Base-by-base conservation (phyloP, 1,140 invertebrate species). In the Philotrypesis tridentata region DNA sequence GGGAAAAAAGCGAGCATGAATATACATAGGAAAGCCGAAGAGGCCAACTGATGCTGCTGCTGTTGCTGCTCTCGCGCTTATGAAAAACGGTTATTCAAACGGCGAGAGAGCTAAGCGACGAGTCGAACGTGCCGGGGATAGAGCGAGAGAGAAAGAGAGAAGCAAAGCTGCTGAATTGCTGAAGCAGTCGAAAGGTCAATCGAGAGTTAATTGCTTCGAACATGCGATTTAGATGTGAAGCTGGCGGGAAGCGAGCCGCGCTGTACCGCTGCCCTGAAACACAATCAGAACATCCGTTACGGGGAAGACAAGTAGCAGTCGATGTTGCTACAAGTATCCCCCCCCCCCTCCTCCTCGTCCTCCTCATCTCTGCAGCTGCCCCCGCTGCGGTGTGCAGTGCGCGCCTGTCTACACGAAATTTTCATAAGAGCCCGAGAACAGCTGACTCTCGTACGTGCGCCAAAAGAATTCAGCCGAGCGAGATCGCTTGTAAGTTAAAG, bases 281-380 rank as follows among this genome's bases (percentile, higher is more conserved):
- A 80, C 71, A 80, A 80, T 80, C 79, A 27, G 60, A 80, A 80
- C 79, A 80, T 80, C 79, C 79, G 79, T 80, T 80, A 80, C 55
- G 31, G 37, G n/a, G 60, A 68, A 65, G 79, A 80, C 79, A 80
- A 74, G 78, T 55, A 27, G 21, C 25, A 33, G 71, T 31, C 40
- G 43, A 55, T 48, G 31, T 37, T 70, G 21, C 43, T 75, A 73
- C 71, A 73, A 73, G 71, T n/a, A 17, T 48, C 9, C 67, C 21
- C 31, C 29, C 31, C 29, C 65, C 29, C n/a, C n/a, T n/a, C n/a
- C n/a, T n/a, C n/a, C n/a, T n/a, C n/a, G n/a, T n/a, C n/a, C n/a
- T n/a, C n/a, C n/a, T n/a, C n/a, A n/a, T n/a, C n/a, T n/a, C n/a
- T n/a, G n/a, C n/a, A n/a, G n/a, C n/a, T n/a, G n/a, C n/a, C n/a